phyloP scores from a whole-genome alignment of 1,140 invertebrate species.

The Drosophila truncata region DNA sequence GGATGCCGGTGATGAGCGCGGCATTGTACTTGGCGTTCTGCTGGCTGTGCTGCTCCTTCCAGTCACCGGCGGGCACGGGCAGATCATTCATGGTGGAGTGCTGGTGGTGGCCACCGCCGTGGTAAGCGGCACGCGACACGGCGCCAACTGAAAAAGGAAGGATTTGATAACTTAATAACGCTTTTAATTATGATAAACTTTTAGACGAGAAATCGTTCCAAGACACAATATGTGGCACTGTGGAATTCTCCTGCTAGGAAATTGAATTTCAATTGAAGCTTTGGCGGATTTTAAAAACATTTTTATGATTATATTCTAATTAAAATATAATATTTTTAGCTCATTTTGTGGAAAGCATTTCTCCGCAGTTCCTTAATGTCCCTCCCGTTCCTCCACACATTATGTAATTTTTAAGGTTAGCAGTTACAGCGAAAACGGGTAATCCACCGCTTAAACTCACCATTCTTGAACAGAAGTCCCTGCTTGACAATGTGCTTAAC shows the following conservation, averaged over 20 bases:
- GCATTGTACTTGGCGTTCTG: slow-evolving; percentile 89
- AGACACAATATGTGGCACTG: too few relatives aligned
- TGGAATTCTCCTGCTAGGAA: too few relatives aligned
- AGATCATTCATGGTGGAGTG: slow-evolving; percentile 89
- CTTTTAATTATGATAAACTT: too few relatives aligned
- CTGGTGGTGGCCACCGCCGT: slow-evolving; percentile 69
- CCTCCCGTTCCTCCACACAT: slow-evolving; percentile 34
- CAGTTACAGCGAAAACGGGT: slow-evolving; percentile 9
- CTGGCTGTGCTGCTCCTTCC: slow-evolving; percentile 89
- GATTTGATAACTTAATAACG: background rate
- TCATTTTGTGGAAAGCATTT: background rate
- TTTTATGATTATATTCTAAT: too few relatives aligned
- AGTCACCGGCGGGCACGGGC: slow-evolving; percentile 90
- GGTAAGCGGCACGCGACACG: slow-evolving; percentile 80
- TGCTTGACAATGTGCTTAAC: slow-evolving; percentile 81
- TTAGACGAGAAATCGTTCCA: background rate
- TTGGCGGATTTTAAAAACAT: too few relatives aligned
- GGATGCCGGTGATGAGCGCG: slow-evolving; percentile 88
- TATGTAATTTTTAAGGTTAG: slow-evolving; percentile 85
- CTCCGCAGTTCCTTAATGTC: slow-evolving; percentile 16
- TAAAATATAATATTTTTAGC: too few relatives aligned
- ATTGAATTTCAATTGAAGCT: too few relatives aligned
- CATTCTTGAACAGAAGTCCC: slow-evolving; percentile 79
- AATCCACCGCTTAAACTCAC: slow-evolving; percentile 44
- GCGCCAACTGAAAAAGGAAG: slow-evolving; percentile 61